A percentile compares a stretch with the other conserved stretches of the same genome.
These are phyloP conservation scores for Onychomys torridus DNA, from an alignment of 2,797 vertebrate genomes.

Conservation along the genomic window DNA sequence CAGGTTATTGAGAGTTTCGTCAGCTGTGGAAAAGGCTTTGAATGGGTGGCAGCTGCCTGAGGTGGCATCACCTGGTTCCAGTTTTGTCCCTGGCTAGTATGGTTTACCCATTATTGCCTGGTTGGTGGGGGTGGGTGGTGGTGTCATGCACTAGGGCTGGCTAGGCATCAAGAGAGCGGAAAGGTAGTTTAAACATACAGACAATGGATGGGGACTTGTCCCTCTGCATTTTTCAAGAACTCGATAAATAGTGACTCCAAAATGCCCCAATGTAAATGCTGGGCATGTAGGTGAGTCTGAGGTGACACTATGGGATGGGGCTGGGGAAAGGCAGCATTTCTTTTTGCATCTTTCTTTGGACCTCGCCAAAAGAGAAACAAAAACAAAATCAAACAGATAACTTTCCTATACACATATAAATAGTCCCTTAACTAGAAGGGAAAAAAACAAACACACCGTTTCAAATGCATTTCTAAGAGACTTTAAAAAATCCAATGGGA, in stretches of 20 bases:
- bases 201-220: constrained; percentile 16
- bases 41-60: background rate
- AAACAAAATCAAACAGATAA: constrained; percentile 36
- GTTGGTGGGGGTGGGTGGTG: background rate
- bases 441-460: constrained; percentile 80
- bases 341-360: constrained; percentile 77
- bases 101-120: constrained; percentile 58
- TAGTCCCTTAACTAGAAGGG: constrained; percentile 87
- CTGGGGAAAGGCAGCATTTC: constrained; percentile 69
- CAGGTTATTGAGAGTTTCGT: background rate
- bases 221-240: constrained; percentile 74
- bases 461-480: constrained; percentile 83
- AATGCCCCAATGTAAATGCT: constrained; percentile 59
- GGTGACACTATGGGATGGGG: background rate
- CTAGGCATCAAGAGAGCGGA: background rate
- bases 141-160: background rate
- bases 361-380: constrained; percentile 57
- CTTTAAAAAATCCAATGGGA: constrained; percentile 74
- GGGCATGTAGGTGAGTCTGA: constrained; percentile 53
- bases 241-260: constrained; percentile 62
- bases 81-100: constrained; percentile 18
- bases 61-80: constrained; percentile 44
- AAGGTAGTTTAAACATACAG: background rate
- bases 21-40: background rate
- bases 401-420: constrained; percentile 85